Conservation (phyloP, 2,113 vertebrate species). For the Clarias magur region DNA sequence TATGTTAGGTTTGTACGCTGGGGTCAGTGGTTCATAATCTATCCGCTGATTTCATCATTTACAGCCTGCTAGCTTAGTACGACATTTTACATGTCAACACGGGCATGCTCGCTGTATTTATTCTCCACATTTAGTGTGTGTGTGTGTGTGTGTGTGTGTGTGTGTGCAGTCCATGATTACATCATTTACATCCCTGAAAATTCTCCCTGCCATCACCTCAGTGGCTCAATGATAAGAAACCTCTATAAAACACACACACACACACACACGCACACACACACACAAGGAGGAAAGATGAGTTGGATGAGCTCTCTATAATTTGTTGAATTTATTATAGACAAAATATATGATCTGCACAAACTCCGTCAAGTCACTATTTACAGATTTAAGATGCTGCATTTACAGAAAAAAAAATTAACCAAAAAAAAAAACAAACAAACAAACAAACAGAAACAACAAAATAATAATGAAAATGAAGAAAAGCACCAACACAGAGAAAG, state of each 20-base stretch:
- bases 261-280: neutral
- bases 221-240: neutral
- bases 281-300: constrained; percentile 54
- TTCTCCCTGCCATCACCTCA: neutral
- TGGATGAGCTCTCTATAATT: constrained; percentile 23
- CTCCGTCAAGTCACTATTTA: constrained; percentile 36
- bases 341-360: constrained; percentile 40
- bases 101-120: neutral
- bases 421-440: neutral
- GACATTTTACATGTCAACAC: neutral
- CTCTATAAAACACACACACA: neutral
- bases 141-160: neutral
- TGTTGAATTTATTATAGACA: constrained; percentile 40
- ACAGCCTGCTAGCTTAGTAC: neutral
- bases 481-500: constrained; percentile 37
- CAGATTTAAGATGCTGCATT: constrained; percentile 2
- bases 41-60: neutral
- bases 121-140: neutral
- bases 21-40: neutral
- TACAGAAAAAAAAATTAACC: neutral
- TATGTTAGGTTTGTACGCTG: neutral
- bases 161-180: neutral
- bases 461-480: constrained; percentile 25
- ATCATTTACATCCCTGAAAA: constrained; percentile 1
- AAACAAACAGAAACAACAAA: neutral